Conservation (phyloP, 2,113 vertebrate species). For the Noctilio leporinus region DNA sequence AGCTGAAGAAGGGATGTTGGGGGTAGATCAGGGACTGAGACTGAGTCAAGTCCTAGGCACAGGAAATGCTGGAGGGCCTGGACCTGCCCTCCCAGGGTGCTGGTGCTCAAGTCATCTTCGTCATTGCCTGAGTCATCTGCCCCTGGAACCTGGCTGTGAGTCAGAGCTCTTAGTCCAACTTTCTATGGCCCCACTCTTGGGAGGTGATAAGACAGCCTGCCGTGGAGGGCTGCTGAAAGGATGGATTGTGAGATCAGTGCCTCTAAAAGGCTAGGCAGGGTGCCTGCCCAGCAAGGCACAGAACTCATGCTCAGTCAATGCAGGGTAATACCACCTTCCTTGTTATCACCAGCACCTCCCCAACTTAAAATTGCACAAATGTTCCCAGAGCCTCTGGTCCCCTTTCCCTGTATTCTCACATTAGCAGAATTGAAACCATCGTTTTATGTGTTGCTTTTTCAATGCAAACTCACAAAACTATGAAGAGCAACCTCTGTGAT, state of each 20-base stretch:
- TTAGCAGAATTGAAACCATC: background rate
- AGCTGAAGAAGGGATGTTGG: background rate
- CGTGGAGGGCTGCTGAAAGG: background rate
- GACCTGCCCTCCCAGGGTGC: background rate
- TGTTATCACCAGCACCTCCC: background rate
- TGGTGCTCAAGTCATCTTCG: background rate
- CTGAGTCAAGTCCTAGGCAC: background rate
- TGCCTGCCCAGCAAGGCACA: background rate
- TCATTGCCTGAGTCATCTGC: background rate
- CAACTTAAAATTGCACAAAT: background rate
- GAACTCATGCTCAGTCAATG: fast-evolving
- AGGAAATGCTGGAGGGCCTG: background rate
- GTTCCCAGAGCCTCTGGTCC: background rate
- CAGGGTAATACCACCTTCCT: background rate
- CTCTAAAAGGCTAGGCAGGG: background rate
- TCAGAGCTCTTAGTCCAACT: background rate
- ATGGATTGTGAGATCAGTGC: background rate
- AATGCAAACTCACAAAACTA: background rate
- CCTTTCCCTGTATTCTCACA: background rate
- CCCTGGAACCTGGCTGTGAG: background rate
- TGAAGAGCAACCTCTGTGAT: background rate
- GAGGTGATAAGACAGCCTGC: background rate
- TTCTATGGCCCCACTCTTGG: background rate
- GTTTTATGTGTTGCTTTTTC: background rate
- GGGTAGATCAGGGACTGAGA: background rate